Evolutionary conservation across 2,113 vertebrate species (phyloP).

Genomic region (Anhinga anhinga): DNA sequence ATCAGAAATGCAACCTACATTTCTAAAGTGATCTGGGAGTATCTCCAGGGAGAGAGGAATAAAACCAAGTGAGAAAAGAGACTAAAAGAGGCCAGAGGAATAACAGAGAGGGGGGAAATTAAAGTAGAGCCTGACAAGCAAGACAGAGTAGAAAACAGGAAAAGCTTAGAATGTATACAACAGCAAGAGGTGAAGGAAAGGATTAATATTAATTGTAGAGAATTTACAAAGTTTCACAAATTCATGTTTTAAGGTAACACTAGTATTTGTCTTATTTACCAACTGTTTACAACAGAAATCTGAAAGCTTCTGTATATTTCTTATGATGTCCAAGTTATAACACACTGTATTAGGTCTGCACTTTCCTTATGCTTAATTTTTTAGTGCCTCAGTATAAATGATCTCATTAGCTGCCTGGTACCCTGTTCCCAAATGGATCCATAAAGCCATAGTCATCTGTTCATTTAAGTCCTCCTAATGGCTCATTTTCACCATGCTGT

Average conservation of each 20-base stretch:
- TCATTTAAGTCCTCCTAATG: neutral
- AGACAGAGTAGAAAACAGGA: neutral
- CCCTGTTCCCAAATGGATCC: neutral
- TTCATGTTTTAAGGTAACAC: neutral
- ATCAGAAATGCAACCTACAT: conserved; percentile 6
- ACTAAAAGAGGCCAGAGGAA: neutral
- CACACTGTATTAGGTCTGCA: neutral
- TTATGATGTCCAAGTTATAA: neutral
- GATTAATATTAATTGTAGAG: neutral
- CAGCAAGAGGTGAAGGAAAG: neutral
- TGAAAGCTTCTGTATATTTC: neutral
- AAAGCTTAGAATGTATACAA: neutral
- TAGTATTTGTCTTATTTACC: neutral
- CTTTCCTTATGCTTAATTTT: neutral
- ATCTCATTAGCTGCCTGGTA: neutral
- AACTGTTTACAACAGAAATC: neutral
- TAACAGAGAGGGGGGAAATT: neutral
- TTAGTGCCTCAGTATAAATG: neutral
- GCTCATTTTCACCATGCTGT: neutral
- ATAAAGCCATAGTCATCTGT: neutral
- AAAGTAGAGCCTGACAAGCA: neutral
- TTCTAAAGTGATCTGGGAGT: neutral
- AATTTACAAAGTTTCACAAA: neutral
- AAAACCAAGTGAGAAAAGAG: neutral
- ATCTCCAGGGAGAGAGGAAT: neutral